Percentiles rank a stretch among this genome's conserved stretches.
phyloP scores from a whole-genome alignment of 1,140 invertebrate species.

The Brachionus rubens region DNA sequence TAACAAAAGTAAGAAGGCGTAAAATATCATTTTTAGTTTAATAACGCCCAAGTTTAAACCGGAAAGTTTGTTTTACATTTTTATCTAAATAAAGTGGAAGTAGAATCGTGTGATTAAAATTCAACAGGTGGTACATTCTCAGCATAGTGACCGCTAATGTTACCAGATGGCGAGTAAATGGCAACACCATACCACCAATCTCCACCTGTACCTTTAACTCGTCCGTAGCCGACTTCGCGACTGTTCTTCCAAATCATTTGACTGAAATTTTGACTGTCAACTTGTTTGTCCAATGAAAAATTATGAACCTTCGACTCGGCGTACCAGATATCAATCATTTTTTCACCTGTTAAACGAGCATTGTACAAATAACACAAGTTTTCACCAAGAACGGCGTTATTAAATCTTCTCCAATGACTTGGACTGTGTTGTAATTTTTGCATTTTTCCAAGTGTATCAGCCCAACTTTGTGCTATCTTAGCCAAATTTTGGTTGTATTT shows the following conservation, averaged over 20 bases:
- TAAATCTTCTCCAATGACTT: conserved; percentile 15
- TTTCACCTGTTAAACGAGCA: conserved; percentile 9
- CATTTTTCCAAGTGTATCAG: conserved; percentile 1
- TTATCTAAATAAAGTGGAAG: too few relatives aligned
- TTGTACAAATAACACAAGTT: conserved; percentile 11
- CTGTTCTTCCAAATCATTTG: conserved; percentile 68
- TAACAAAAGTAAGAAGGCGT: too few relatives aligned
- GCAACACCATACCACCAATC: conserved; percentile 54
- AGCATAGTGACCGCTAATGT: conserved; percentile 22
- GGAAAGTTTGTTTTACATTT: too few relatives aligned
- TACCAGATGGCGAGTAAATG: conserved; percentile 35
- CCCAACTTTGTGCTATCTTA: conserved; percentile 35
- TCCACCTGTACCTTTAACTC: conserved; percentile 64
- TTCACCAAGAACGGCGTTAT: conserved; percentile 22
- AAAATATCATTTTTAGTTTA: too few relatives aligned
- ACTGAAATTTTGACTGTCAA: conserved; percentile 50
- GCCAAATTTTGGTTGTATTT: conserved; percentile 23
- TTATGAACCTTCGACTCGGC: conserved; percentile 11
- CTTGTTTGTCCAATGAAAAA: conserved; percentile 18
- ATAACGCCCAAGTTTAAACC: too few relatives aligned
- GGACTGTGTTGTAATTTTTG: conserved; percentile 45
- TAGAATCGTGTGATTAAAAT: too few relatives aligned
- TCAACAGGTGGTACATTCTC: conserved; percentile 32
- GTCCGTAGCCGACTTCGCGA: conserved; percentile 69
- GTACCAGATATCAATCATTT: conserved; percentile 45